Evolutionary conservation across 2,797 vertebrate genomes (phyloP).

Genomic region (Myotis pilosus): DNA sequence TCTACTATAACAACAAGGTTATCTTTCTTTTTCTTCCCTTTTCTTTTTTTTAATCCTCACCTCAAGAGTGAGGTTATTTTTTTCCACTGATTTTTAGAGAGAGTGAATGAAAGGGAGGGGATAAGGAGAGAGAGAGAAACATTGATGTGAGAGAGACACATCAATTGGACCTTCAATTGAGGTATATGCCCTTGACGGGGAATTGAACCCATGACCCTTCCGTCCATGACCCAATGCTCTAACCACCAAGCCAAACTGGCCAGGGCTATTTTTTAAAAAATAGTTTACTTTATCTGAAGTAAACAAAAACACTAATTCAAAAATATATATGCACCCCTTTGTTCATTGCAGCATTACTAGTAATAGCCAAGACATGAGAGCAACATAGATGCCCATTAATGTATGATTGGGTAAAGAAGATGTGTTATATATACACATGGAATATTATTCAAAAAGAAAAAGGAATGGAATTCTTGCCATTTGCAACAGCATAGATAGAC

Average conservation of each 20-base stretch:
- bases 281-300: not conserved
- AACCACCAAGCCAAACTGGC: too few relatives aligned
- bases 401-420: not conserved
- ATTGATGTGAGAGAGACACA: too few relatives aligned
- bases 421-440: not conserved
- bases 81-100: too few relatives aligned
- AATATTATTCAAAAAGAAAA: not conserved
- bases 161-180: too few relatives aligned
- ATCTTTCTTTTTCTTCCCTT: not conserved
- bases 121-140: too few relatives aligned
- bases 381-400: not conserved
- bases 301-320: not conserved
- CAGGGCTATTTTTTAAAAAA: conserved; percentile 50
- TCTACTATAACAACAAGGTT: conserved; percentile 42
- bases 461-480: not conserved
- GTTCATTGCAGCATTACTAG: not conserved
- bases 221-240: too few relatives aligned
- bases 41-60: too few relatives aligned
- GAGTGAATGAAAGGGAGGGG: too few relatives aligned
- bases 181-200: too few relatives aligned
- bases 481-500: not conserved
- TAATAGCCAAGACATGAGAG: not conserved
- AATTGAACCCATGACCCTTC: too few relatives aligned
- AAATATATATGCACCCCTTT: not conserved
- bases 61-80: too few relatives aligned